Conservation (phyloP, 2,113 vertebrate genomes). For the Laterallus jamaicensis region DNA sequence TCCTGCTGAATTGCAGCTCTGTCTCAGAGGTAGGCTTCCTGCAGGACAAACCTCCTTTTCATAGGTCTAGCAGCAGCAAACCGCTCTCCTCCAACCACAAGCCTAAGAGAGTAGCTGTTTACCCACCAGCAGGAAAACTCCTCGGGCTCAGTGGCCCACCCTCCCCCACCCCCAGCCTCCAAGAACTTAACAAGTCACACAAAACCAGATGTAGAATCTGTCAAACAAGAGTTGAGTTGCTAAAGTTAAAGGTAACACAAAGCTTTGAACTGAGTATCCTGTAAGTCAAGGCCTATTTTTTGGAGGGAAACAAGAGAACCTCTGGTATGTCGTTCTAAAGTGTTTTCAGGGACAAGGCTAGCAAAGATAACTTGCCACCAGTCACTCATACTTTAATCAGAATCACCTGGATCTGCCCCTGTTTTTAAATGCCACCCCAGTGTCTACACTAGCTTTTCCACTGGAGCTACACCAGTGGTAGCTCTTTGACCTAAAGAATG, state of each 20-base stretch:
- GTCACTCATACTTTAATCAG: not conserved
- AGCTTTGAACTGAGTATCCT: not conserved
- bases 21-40: not conserved
- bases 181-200: not conserved
- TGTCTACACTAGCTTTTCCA: not conserved
- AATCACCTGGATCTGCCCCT: not conserved
- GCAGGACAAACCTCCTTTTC: conserved; percentile 57
- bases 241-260: not conserved
- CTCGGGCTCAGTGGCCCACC: not conserved
- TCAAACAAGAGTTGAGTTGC: not conserved
- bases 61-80: not conserved
- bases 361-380: not conserved
- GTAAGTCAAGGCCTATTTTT: not conserved
- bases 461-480: not conserved
- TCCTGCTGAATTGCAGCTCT: conserved; percentile 48
- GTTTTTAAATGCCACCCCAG: not conserved
- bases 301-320: not conserved
- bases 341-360: not conserved
- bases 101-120: not conserved
- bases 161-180: not conserved
- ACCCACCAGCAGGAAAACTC: not conserved
- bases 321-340: not conserved
- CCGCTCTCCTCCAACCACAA: not conserved
- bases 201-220: not conserved
- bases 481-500: not conserved